Conservation (phyloP, 1,140 invertebrate genomes). For the Penaeus indicus region DNA sequence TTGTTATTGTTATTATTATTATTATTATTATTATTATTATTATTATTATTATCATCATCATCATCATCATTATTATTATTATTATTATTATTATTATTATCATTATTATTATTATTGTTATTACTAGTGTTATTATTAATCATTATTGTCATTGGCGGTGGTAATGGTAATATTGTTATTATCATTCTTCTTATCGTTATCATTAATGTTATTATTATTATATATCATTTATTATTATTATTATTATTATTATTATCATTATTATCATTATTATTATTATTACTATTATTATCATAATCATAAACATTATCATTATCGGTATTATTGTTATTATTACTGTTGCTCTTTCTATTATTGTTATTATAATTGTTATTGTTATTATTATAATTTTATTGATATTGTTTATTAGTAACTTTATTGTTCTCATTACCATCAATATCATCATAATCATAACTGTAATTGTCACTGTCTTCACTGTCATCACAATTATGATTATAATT, state of each 20-base stretch:
- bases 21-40: constrained; percentile 14
- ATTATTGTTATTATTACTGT: not conserved
- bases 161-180: too few species aligned
- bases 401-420: not conserved
- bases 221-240: too few species aligned
- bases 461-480: not conserved
- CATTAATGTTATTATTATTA: not conserved
- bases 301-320: not conserved
- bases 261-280: not conserved
- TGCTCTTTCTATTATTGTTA: not conserved
- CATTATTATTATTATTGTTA: too few species aligned
- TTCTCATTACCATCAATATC: not conserved
- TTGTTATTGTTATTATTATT: not conserved
- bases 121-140: too few species aligned
- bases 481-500: too few species aligned
- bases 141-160: too few species aligned
- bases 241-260: not conserved
- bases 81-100: too few species aligned
- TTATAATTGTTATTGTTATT: not conserved
- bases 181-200: not conserved
- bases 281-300: not conserved
- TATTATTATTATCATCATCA: not conserved
- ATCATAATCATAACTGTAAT: not conserved
- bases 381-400: not conserved
- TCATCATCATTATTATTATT: not conserved